Evolutionary conservation across 2,797 vertebrate species (phyloP), one percentile per base, ranked within the genome.

Genomic region (Bothrops alternatus): DNA sequence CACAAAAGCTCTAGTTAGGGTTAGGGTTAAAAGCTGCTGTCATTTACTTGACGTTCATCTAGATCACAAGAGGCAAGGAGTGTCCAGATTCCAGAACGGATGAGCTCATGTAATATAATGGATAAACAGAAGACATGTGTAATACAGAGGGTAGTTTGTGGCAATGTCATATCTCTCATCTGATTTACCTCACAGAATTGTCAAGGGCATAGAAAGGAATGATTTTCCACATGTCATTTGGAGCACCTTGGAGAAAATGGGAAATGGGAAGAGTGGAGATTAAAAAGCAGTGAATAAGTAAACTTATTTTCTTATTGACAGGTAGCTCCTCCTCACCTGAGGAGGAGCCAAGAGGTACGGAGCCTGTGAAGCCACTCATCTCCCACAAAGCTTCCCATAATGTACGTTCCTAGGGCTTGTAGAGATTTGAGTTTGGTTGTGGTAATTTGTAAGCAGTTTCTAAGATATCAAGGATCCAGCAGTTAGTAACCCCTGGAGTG

Each of bases 401-500:
- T 95, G 96, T 97, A 93, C 87, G 97, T 95, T 65, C 16, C 86
- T 65, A 18, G 50, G 18, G 18, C 32, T 37, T n/a, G 47, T 58
- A 65, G 90, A 93, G 58, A 63, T 28, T n/a, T 87, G 55, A 26
- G 93, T 42, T 86, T 37, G n/a, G 28, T 23, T n/a, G 2, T 60
- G 56, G 37, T 42, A 57, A 26, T 6, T 26, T 88, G 37, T 50
- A 91, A 56, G 60, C 50, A 91, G 50, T n/a, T 4, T 13, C 90
- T 37, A 53, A 42, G 82, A 42, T 58, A 60, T 37, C 37, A 91
- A 56, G n/a, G 3, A 8, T n/a, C 78, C n/a, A 65, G 60, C 8
- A 8, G 11, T 10, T 26, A 56, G 50, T 53, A 65, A 23, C 18
- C 47, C 28, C 53, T 32, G 53, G n/a, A 55, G 6, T 10, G 42